phyloP scores from a whole-genome alignment of 2,113 vertebrate species.

The Pontoporia blainvillei region DNA sequence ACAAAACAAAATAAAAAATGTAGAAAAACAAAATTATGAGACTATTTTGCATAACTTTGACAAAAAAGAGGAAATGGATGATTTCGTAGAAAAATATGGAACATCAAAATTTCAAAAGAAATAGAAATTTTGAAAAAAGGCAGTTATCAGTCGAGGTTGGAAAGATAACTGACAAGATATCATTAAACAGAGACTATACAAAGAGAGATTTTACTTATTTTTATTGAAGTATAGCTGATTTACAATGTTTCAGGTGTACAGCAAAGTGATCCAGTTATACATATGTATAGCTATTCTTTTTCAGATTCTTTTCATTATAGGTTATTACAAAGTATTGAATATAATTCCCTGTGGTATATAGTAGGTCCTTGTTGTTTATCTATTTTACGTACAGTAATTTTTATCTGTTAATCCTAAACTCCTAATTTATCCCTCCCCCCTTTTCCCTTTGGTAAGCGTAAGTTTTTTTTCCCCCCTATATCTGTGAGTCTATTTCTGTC shows the following conservation, averaged over 20 bases:
- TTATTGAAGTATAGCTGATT: background rate
- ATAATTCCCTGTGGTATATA: background rate
- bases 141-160: background rate
- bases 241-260: background rate
- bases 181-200: background rate
- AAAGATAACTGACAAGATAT: background rate
- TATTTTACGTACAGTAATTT: background rate
- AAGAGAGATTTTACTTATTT: background rate
- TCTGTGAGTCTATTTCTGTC: background rate
- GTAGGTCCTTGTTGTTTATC: background rate
- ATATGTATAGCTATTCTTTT: background rate
- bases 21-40: background rate
- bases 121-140: background rate
- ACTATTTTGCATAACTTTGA: background rate
- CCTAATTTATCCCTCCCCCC: background rate
- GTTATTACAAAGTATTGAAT: background rate
- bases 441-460: background rate
- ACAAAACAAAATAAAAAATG: background rate
- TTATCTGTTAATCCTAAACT: background rate
- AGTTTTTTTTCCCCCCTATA: rapidly evolving
- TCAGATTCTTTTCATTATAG: background rate
- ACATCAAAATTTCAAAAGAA: background rate
- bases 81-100: background rate
- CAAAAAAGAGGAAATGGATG: background rate
- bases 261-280: background rate